Conservation (phyloP, 2,797 vertebrate genomes). For the Microtus californicus region DNA sequence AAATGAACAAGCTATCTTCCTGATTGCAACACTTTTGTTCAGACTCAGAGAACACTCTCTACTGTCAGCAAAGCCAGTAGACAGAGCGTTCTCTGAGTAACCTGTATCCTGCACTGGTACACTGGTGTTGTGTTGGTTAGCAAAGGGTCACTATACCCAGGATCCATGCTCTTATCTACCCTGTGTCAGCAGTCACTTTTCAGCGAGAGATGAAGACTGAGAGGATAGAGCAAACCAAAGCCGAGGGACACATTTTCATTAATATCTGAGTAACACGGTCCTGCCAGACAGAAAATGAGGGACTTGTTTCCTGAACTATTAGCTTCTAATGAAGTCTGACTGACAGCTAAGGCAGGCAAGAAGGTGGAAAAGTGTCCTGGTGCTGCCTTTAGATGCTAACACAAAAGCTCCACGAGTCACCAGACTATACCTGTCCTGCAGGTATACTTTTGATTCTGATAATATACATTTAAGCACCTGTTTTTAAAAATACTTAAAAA, state of each 20-base stretch:
- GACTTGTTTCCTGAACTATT: not conserved
- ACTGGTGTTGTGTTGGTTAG: not conserved
- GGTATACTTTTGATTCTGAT: conserved; percentile 21
- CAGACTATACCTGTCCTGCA: not conserved
- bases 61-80: not conserved
- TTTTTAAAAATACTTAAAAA: not conserved
- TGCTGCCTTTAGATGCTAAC: not conserved
- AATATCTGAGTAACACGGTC: not conserved
- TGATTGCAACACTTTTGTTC: not conserved
- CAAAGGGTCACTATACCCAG: not conserved
- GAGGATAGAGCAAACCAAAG: not conserved
- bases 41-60: too few relatives aligned
- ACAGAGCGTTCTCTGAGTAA: not conserved
- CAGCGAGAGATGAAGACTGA: not conserved
- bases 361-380: not conserved
- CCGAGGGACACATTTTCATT: not conserved
- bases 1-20: conserved; percentile 35
- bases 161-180: not conserved
- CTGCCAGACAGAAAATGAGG: conserved; percentile 6
- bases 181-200: not conserved
- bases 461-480: not conserved
- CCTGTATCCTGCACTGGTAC: not conserved
- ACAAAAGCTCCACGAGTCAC: not conserved
- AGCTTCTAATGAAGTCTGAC: not conserved
- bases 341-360: not conserved